A percentile compares a stretch with the other conserved stretches of the same genome.
Evolutionary conservation across 2,113 vertebrate species (phyloP).

Genomic region (Macroglossus sobrinus): DNA sequence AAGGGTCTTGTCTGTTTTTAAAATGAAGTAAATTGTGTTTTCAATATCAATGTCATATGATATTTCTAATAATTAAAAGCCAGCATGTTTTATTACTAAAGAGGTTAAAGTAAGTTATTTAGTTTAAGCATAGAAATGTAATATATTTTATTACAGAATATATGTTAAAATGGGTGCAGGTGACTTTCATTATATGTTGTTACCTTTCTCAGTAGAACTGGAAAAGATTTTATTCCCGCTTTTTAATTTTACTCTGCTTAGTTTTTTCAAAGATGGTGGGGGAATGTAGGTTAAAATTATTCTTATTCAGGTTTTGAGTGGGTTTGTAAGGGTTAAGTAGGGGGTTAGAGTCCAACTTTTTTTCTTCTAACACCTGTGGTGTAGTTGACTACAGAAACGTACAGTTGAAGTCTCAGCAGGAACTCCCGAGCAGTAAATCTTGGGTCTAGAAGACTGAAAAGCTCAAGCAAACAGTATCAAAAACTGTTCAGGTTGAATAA

Average conservation of each 20-base stretch:
- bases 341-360: neutral
- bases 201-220: conserved; percentile 33
- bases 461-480: neutral
- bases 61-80: conserved; percentile 52
- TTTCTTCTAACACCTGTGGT: neutral
- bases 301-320: neutral
- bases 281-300: neutral
- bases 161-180: conserved; percentile 10
- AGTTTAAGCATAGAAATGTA: conserved; percentile 55
- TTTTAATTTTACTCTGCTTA: neutral
- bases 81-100: conserved; percentile 46
- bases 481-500: neutral
- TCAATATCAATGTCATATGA: conserved; percentile 60
- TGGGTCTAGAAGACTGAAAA: neutral
- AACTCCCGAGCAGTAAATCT: neutral
- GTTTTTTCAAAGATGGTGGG: neutral
- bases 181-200: conserved; percentile 41
- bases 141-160: conserved; percentile 41
- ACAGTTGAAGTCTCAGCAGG: neutral
- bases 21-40: conserved; percentile 54
- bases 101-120: conserved; percentile 48
- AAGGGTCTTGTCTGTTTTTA: conserved; percentile 60
- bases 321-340: neutral
- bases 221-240: neutral
- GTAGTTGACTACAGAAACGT: neutral